These are phyloP conservation scores for Acridotheres tristis DNA, from an alignment of 2,797 vertebrate genomes.

Conservation along the genomic window DNA sequence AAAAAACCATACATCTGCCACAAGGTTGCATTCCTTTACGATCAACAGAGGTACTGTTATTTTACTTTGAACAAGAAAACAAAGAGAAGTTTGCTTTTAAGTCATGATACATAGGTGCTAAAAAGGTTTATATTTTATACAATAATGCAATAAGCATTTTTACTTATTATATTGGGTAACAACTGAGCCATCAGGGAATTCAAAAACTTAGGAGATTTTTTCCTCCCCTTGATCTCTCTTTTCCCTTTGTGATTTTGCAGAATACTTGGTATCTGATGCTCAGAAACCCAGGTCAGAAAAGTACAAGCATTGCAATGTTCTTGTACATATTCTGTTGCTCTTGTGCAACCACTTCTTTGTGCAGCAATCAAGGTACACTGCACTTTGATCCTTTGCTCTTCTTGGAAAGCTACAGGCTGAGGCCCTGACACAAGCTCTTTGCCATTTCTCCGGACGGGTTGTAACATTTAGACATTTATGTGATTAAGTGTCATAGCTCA, in stretches of 20 bases:
- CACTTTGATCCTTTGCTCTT: not conserved
- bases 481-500: not conserved
- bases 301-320: not conserved
- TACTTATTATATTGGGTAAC: not conserved
- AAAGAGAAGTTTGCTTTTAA: not conserved
- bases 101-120: not conserved
- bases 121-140: not conserved
- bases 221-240: not conserved
- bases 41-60: not conserved
- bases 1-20: not conserved
- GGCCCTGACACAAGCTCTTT: not conserved
- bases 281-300: not conserved
- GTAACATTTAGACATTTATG: not conserved
- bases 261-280: not conserved
- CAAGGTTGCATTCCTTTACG: not conserved
- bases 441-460: not conserved
- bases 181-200: not conserved
- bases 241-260: not conserved
- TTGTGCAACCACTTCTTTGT: not conserved
- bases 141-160: not conserved
- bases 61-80: not conserved
- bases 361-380: not conserved
- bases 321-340: not conserved
- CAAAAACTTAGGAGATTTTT: fast-evolving
- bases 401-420: not conserved